Percentiles rank a stretch among this genome's conserved stretches.
Evolutionary conservation across 2,888 invertebrate genomes (phyloP).

Genomic region (Erebia ligea): DNA sequence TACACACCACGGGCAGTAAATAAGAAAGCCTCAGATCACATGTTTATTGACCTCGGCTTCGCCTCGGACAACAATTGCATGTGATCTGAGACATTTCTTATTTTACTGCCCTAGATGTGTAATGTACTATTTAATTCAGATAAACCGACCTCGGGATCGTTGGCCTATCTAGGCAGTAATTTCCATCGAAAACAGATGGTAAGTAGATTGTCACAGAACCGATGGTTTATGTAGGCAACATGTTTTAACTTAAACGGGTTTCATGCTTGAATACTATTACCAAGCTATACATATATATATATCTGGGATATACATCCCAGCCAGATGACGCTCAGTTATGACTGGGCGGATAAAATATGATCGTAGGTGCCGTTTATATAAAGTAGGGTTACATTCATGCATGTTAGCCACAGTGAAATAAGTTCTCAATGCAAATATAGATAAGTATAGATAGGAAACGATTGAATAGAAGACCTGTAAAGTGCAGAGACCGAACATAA

Average conservation of each 20-base stretch:
- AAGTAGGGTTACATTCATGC: neutral
- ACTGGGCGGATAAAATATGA: neutral
- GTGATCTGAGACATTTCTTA: too few relatives aligned
- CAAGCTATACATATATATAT: too few relatives aligned
- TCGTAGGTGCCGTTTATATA: neutral
- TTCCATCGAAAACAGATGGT: neutral
- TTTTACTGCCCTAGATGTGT: too few relatives aligned
- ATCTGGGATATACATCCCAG: too few relatives aligned
- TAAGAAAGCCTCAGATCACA: too few relatives aligned
- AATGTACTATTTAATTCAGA: too few relatives aligned
- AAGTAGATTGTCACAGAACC: neutral
- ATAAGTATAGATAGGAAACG: too few relatives aligned
- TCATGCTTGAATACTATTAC: conserved; percentile 1
- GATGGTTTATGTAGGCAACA: neutral
- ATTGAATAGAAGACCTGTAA: neutral
- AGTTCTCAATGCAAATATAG: too few relatives aligned
- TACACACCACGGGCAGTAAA: too few relatives aligned
- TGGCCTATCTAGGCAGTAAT: neutral
- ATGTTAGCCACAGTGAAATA: neutral
- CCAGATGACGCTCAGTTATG: conserved; percentile 1
- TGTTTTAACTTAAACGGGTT: neutral
- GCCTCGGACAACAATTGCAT: too few relatives aligned
- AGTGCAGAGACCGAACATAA: conserved; percentile 5
- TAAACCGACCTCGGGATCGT: neutral
- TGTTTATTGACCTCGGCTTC: too few relatives aligned